Evolutionary conservation across 1,140 invertebrate species (phyloP).

Genomic region (Thereuonema tuberculata): DNA sequence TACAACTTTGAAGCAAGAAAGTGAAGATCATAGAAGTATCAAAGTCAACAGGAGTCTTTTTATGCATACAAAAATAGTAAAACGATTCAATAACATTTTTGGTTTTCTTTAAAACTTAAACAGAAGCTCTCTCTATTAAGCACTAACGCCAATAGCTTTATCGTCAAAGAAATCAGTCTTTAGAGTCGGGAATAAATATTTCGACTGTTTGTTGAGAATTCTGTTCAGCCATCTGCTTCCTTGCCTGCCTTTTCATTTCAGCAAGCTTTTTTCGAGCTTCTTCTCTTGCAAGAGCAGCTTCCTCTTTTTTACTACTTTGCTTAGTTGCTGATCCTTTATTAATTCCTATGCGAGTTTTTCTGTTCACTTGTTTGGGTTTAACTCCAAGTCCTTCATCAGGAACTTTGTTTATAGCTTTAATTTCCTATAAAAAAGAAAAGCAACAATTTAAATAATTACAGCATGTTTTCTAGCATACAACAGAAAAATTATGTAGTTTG

Average conservation of each 20-base stretch:
- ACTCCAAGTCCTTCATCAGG: constrained; percentile 13
- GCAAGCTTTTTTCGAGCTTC: constrained; percentile 62
- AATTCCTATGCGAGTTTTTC: constrained; percentile 33
- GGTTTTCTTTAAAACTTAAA: too few relatives aligned
- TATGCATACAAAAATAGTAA: too few relatives aligned
- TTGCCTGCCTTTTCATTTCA: constrained; percentile 53
- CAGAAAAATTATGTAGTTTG: background rate
- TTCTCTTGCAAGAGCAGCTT: constrained; percentile 46
- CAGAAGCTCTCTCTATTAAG: too few relatives aligned
- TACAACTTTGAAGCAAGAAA: too few relatives aligned
- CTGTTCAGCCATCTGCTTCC: constrained; percentile 28
- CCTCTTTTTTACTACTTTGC: constrained; percentile 34
- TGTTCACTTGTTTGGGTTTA: constrained; percentile 28
- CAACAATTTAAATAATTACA: constrained; percentile 2
- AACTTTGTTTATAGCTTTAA: constrained; percentile 19
- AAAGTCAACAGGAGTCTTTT: too few relatives aligned
- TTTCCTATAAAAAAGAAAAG: constrained; percentile 16
- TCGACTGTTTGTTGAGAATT: constrained; percentile 34
- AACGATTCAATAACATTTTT: too few relatives aligned
- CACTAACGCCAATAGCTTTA: too few relatives aligned
- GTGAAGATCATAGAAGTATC: too few relatives aligned
- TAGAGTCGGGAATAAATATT: constrained; percentile 41
- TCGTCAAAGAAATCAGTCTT: too few relatives aligned
- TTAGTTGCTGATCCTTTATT: constrained; percentile 31
- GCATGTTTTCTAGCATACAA: background rate